These are phyloP conservation scores for Nesidiocoris tenuis DNA, from an alignment of 2,888 invertebrate genomes.

Conservation along the genomic window DNA sequence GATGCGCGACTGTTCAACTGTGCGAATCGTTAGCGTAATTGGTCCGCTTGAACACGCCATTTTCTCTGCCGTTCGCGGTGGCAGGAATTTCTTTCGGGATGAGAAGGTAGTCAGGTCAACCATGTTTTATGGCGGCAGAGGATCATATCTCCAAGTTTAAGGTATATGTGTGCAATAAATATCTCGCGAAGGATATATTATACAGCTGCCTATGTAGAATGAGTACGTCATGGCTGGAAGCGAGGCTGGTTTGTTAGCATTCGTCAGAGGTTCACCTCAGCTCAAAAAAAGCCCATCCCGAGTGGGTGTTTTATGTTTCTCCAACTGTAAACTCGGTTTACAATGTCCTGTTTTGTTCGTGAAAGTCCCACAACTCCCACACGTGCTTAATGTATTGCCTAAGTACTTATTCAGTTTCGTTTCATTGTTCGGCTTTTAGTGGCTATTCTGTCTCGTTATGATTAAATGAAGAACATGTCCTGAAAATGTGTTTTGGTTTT, in stretches of 20 bases:
- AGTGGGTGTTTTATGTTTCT: not conserved
- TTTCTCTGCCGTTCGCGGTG: not conserved
- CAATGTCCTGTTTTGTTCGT: not conserved
- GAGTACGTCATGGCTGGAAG: too few species aligned
- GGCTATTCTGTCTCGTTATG: too few species aligned
- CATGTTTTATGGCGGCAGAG: not conserved
- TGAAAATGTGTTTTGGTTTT: too few species aligned
- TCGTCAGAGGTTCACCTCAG: not conserved
- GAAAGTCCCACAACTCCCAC: not conserved
- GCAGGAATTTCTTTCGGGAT: not conserved
- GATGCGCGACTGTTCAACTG: not conserved
- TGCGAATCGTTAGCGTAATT: not conserved
- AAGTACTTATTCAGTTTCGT: too few species aligned
- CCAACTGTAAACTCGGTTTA: not conserved
- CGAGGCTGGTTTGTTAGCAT: not conserved
- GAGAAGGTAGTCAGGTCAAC: not conserved
- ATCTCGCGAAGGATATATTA: too few species aligned
- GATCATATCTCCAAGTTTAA: not conserved
- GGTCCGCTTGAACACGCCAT: not conserved
- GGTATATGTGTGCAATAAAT: too few species aligned
- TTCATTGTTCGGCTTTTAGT: too few species aligned
- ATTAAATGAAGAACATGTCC: too few species aligned
- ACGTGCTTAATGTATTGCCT: not conserved
- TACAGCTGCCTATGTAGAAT: too few species aligned
- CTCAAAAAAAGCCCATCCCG: not conserved